Percentiles rank a stretch among this genome's conserved stretches.
phyloP scores from a whole-genome alignment of 2,113 vertebrate species.

The Mungos mungo region DNA sequence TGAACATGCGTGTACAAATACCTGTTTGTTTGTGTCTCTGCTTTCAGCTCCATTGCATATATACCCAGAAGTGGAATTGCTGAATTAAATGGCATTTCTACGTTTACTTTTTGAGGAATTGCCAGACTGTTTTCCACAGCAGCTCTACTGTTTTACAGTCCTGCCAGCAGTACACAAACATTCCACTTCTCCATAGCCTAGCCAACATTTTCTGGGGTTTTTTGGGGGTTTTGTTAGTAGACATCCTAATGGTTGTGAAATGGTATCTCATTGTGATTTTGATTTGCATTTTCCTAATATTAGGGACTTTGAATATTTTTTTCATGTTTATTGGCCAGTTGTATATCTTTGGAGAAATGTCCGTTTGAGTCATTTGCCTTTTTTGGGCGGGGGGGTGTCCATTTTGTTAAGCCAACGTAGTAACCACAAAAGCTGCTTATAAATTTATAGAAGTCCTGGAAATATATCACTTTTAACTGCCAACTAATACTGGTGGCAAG shows the following conservation, averaged over 20 bases:
- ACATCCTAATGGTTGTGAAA: not conserved
- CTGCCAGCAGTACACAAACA: not conserved
- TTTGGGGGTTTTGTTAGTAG: not conserved
- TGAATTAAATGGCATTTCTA: not conserved
- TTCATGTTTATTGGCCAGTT: not conserved
- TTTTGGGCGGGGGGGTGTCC: not conserved
- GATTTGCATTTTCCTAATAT: not conserved
- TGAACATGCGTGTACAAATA: not conserved
- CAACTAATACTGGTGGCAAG: not conserved
- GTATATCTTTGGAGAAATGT: not conserved
- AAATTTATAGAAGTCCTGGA: slow-evolving; percentile 16
- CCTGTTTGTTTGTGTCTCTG: not conserved
- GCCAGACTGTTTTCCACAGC: not conserved
- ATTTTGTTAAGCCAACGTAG: not conserved
- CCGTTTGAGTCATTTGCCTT: not conserved
- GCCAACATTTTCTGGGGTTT: not conserved
- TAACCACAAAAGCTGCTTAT: not conserved
- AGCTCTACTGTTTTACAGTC: not conserved
- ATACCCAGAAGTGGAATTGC: not conserved
- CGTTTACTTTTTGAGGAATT: not conserved
- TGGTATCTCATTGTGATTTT: not conserved
- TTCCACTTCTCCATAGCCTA: not conserved
- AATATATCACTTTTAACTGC: not conserved
- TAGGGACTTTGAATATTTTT: not conserved
- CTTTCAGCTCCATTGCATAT: not conserved